Conservation (phyloP, 2,888 invertebrate species). For the Halocaridina rubra region DNA sequence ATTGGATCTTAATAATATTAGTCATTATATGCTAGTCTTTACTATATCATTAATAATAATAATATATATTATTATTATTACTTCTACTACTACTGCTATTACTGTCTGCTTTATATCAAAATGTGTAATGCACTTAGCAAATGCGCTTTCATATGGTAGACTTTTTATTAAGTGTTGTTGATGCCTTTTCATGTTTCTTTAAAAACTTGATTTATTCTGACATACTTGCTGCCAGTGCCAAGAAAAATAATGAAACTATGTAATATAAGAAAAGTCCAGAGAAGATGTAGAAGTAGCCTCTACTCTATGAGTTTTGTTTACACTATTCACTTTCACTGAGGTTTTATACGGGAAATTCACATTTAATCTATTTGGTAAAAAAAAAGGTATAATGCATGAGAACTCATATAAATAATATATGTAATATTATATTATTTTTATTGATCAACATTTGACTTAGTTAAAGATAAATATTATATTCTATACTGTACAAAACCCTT, state of each 20-base stretch:
- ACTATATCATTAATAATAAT: not conserved
- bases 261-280: conserved; percentile 24
- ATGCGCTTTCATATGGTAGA: conserved; percentile 12
- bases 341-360: conserved; percentile 26
- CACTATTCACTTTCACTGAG: conserved; percentile 22
- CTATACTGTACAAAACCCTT: conserved; percentile 53
- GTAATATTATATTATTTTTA: conserved; percentile 44
- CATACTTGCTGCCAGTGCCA: not conserved
- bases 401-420: conserved; percentile 37
- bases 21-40: no score
- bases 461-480: conserved; percentile 39
- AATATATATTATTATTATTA: conserved; percentile 15
- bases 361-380: conserved; percentile 43
- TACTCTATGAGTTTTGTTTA: not conserved
- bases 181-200: conserved; percentile 24
- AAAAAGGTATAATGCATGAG: conserved; percentile 55
- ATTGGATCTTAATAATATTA: conserved; percentile 14
- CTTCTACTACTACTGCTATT: no score
- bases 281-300: conserved; percentile 25
- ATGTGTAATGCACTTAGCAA: not conserved
- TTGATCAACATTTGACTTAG: conserved; percentile 19
- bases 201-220: not conserved
- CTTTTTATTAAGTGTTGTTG: not conserved
- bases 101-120: conserved; percentile 40
- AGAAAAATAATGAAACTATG: not conserved